phyloP scores from a whole-genome alignment of 1,140 invertebrate species.

The Drusus annulatus region DNA sequence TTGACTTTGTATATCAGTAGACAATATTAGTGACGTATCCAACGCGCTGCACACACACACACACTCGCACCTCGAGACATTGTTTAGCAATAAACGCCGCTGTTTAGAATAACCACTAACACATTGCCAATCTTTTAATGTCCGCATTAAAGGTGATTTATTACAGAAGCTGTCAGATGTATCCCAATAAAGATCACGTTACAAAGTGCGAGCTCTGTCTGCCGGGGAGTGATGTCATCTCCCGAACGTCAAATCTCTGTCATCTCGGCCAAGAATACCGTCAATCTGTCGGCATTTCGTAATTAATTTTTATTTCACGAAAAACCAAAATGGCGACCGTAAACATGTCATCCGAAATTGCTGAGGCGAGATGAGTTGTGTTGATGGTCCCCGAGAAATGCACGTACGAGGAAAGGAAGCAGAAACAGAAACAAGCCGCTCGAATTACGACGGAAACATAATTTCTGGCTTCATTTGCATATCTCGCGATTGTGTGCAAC shows the following conservation, averaged over 20 bases:
- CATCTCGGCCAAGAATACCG: constrained; percentile 42
- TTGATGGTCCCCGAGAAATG: constrained; percentile 30
- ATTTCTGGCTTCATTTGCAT: constrained; percentile 45
- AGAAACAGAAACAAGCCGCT: constrained; percentile 40
- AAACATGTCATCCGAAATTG: constrained; percentile 47
- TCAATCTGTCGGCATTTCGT: constrained; percentile 50
- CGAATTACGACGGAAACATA: constrained; percentile 53
- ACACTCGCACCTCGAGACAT: constrained; percentile 24
- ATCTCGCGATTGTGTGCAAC: constrained; percentile 36
- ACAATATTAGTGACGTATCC: neutral
- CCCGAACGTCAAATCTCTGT: constrained; percentile 49
- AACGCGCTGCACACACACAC: constrained; percentile 2
- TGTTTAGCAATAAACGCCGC: constrained; percentile 43
- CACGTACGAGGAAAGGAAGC: constrained; percentile 40
- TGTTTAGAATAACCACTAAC: constrained; percentile 35
- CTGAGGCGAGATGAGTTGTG: constrained; percentile 47
- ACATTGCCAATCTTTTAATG: constrained; percentile 52
- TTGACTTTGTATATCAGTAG: neutral
- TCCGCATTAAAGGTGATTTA: constrained; percentile 56
- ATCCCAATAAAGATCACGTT: constrained; percentile 57
- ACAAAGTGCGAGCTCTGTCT: constrained; percentile 35
- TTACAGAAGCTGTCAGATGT: constrained; percentile 47
- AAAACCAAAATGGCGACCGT: constrained; percentile 48
- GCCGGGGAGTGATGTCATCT: constrained; percentile 50
- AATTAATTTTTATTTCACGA: constrained; percentile 54